A percentile compares a stretch with the other conserved stretches of the same genome.
These are phyloP conservation scores for Bradysia coprophila DNA, from an alignment of 1,140 invertebrate genomes.

Conservation along the genomic window DNA sequence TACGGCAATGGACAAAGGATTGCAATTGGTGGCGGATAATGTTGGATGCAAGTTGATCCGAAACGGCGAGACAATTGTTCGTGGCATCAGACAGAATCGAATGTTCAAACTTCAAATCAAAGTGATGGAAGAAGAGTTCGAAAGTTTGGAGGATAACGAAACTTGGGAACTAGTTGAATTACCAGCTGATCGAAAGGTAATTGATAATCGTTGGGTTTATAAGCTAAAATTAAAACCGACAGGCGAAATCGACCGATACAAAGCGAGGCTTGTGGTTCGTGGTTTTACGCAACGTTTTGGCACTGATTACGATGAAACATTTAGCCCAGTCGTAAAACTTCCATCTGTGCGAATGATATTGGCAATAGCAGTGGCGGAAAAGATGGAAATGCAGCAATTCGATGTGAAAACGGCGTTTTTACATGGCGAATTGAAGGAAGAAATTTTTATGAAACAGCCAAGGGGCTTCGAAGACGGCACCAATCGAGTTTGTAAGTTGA, in stretches of 20 bases:
- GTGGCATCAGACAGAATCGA: too few species aligned
- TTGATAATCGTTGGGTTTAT: conserved; percentile 15
- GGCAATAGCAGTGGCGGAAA: conserved; percentile 4
- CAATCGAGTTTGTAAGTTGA: conserved; percentile 7
- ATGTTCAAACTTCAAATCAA: too few species aligned
- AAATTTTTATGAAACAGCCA: conserved; percentile 24
- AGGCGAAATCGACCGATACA: conserved; percentile 10
- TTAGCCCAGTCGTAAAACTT: conserved; percentile 8
- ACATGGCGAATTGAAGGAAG: conserved; percentile 10
- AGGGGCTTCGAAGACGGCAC: conserved; percentile 8
- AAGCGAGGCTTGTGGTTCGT: conserved; percentile 20
- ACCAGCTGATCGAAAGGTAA: conserved; percentile 2
- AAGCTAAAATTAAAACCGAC: conserved; percentile 7
- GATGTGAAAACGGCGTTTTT: conserved; percentile 13
- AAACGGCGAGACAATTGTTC: too few species aligned
- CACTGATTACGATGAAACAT: conserved; percentile 12
- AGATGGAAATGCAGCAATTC: conserved; percentile 8
- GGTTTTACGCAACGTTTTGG: conserved; percentile 17
- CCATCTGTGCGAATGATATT: conserved; percentile 11
- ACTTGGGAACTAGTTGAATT: conserved; percentile 6
- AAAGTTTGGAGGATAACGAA: conserved; percentile 6
- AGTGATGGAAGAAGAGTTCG: conserved; percentile 13
- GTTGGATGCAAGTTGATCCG: too few species aligned
- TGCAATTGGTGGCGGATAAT: too few species aligned
- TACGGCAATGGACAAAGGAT: too few species aligned